phyloP scores from a whole-genome alignment of 1,140 invertebrate genomes.

The Kradibia gibbosae region DNA sequence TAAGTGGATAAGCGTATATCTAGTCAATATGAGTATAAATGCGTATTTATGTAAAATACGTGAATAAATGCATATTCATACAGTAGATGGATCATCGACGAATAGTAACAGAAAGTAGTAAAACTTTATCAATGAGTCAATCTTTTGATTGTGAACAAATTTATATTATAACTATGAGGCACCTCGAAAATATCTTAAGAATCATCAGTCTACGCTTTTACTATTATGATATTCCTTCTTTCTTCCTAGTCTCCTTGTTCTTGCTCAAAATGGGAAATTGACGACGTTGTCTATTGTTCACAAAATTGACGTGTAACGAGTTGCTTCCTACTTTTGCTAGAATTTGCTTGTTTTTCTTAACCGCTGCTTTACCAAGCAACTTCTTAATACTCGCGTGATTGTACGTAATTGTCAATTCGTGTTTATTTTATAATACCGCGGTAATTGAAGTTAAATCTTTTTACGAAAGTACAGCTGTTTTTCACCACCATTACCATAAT shows the following conservation, averaged over 20 bases:
- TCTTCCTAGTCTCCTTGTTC: slow-evolving; percentile 13
- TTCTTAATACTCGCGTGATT: slow-evolving; percentile 24
- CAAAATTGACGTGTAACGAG: slow-evolving; percentile 66
- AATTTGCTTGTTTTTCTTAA: slow-evolving; percentile 53
- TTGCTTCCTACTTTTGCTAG: slow-evolving; percentile 64
- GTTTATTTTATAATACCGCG: not conserved
- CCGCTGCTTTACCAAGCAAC: not conserved
- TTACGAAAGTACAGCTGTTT: not conserved
- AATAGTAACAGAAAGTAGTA: not conserved
- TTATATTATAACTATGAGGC: not conserved
- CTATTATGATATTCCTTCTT: not conserved
- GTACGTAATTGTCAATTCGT: slow-evolving; percentile 23
- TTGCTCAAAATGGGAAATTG: slow-evolving; percentile 11
- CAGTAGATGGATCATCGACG: not conserved
- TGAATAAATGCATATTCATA: not conserved
- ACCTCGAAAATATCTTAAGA: not conserved
- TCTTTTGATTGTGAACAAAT: not conserved
- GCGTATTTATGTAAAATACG: not conserved
- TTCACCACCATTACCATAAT: not conserved
- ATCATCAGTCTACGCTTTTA: not conserved
- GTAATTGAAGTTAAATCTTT: not conserved
- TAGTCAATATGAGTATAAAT: not conserved
- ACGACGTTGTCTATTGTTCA: slow-evolving; percentile 43
- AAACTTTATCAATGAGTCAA: not conserved
- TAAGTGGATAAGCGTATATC: no score